phyloP scores from a whole-genome alignment of 2,797 vertebrate species.

The Pangasius krempfi region DNA sequence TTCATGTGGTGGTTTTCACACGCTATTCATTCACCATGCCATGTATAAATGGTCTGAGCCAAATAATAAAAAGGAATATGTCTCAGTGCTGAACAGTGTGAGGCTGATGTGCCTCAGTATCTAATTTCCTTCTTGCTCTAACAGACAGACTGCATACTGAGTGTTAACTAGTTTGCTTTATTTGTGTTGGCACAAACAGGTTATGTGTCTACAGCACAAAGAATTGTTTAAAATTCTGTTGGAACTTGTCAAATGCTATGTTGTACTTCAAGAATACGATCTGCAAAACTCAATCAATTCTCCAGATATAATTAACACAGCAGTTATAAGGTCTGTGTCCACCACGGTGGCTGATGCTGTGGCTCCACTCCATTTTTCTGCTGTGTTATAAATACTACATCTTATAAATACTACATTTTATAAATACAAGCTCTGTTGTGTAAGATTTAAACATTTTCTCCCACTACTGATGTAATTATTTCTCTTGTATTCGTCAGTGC shows the following conservation, averaged over 20 bases:
- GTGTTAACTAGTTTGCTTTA: not conserved
- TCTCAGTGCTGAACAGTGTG: not conserved
- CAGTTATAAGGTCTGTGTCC: not conserved
- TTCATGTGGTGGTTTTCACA: not conserved
- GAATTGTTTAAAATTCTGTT: too few relatives aligned
- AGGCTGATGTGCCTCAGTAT: not conserved
- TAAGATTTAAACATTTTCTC: not conserved
- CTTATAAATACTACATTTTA: not conserved
- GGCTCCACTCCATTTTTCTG: not conserved
- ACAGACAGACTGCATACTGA: not conserved
- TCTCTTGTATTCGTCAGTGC: not conserved
- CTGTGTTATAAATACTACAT: not conserved
- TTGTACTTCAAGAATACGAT: too few relatives aligned
- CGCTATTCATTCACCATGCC: not conserved
- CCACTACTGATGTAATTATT: not conserved
- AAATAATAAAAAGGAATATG: not conserved
- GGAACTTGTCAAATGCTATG: not conserved
- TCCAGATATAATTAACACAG: not conserved
- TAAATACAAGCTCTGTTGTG: not conserved
- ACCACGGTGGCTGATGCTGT: not conserved
- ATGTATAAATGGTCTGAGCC: not conserved
- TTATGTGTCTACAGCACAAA: not conserved
- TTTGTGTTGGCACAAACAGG: constrained; percentile 3
- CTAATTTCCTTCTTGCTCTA: not conserved
- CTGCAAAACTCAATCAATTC: not conserved